A percentile compares a stretch with the other conserved stretches of the same genome.
These are phyloP conservation scores for Drosophila repletoides DNA, from an alignment of 1,140 invertebrate genomes.

Conservation along the genomic window DNA sequence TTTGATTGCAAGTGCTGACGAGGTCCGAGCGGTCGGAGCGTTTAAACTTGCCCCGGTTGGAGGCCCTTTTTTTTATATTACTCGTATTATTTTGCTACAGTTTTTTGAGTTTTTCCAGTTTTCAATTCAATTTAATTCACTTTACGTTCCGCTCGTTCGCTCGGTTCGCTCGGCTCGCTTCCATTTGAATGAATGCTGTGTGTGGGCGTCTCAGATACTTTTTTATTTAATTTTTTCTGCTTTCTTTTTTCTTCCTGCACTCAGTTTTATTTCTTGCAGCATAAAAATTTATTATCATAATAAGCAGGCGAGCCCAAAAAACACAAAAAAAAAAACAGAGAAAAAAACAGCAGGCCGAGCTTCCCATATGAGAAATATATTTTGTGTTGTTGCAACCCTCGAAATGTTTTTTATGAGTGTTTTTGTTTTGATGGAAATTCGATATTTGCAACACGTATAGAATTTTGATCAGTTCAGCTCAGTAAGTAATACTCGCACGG, in stretches of 20 bases:
- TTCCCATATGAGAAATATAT: conserved; percentile 31
- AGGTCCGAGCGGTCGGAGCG: conserved; percentile 36
- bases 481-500: conserved; percentile 52
- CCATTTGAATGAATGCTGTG: background rate
- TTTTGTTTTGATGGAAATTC: conserved; percentile 77
- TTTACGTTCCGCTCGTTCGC: conserved; percentile 29
- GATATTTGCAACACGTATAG: conserved; percentile 80
- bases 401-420: conserved; percentile 67
- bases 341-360: conserved; percentile 33
- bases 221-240: conserved; percentile 71
- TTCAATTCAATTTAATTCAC: conserved; percentile 81
- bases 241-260: conserved; percentile 31
- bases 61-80: conserved; percentile 29
- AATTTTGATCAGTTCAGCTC: conserved; percentile 73
- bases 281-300: conserved; percentile 81
- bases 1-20: conserved; percentile 67
- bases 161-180: background rate
- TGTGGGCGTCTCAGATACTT: conserved; percentile 55
- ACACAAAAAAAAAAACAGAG: too few relatives aligned
- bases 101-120: too few relatives aligned
- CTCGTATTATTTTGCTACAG: conserved; percentile 50
- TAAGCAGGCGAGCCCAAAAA: conserved; percentile 54
- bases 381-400: conserved; percentile 52
- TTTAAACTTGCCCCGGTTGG: conserved; percentile 56
- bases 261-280: conserved; percentile 66